These are phyloP conservation scores for Morpho deidamia DNA, from an alignment of 2,888 invertebrate genomes.

Conservation along the genomic window DNA sequence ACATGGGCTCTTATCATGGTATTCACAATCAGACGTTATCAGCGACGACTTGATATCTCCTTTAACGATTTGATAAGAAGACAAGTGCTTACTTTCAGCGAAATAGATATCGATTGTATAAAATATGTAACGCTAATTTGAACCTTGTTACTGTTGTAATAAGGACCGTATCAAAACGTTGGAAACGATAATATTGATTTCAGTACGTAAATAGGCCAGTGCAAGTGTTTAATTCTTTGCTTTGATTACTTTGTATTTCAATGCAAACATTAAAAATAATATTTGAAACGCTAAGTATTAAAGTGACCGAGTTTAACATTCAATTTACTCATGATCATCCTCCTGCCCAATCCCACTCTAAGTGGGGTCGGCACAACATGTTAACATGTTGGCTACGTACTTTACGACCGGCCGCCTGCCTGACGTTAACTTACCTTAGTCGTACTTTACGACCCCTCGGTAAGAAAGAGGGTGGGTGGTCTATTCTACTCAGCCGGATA, in stretches of 20 bases:
- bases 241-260: not conserved
- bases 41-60: conserved; percentile 29
- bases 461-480: too few relatives aligned
- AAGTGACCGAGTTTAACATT: too few relatives aligned
- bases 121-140: not conserved
- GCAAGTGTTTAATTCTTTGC: not conserved
- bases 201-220: not conserved
- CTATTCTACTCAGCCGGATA: too few relatives aligned
- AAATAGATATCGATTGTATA: conserved; percentile 10
- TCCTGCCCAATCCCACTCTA: too few relatives aligned
- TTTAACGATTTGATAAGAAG: conserved; percentile 28
- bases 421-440: too few relatives aligned
- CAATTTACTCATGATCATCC: too few relatives aligned
- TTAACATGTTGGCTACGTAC: too few relatives aligned
- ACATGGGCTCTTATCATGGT: conserved; percentile 23
- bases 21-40: conserved; percentile 29
- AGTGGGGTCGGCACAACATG: too few relatives aligned
- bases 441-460: too few relatives aligned
- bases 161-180: not conserved
- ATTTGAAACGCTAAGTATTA: not conserved
- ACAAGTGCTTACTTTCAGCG: conserved; percentile 28
- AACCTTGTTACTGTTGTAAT: not conserved
- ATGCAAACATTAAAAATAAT: not conserved
- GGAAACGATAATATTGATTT: conserved; percentile 5
- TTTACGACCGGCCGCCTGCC: too few relatives aligned